Conservation (phyloP, 2,797 vertebrate species). For the Oreochromis mossambicus region DNA sequence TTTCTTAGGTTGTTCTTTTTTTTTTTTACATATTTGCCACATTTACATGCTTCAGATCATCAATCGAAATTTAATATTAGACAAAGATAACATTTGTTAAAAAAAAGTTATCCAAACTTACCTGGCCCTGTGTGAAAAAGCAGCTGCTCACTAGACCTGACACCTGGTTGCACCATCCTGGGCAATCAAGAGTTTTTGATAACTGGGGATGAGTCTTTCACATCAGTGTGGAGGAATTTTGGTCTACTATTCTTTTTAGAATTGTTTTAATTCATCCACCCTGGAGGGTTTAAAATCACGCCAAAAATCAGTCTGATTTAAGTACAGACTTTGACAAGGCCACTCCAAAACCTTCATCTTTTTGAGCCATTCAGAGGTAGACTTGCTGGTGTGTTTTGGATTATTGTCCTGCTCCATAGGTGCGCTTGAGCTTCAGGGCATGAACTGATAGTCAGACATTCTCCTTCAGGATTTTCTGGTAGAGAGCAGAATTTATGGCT, state of each 20-base stretch:
- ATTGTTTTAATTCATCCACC: background rate
- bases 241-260: background rate
- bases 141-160: background rate
- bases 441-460: background rate
- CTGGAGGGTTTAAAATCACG: background rate
- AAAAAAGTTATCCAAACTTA: background rate
- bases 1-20: background rate
- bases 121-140: background rate
- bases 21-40: background rate
- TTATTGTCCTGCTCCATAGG: background rate
- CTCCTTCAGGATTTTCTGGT: background rate
- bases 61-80: background rate
- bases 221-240: background rate
- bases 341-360: background rate
- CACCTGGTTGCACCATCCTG: background rate
- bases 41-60: background rate
- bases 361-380: background rate
- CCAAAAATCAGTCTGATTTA: background rate
- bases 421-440: background rate
- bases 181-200: background rate
- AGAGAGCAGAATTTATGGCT: background rate
- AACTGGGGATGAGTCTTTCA: background rate
- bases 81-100: background rate
- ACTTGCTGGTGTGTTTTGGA: background rate
- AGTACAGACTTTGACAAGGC: background rate